Evolutionary conservation across 2,797 vertebrate genomes (phyloP).

Genomic region (Sylvilagus floridanus): DNA sequence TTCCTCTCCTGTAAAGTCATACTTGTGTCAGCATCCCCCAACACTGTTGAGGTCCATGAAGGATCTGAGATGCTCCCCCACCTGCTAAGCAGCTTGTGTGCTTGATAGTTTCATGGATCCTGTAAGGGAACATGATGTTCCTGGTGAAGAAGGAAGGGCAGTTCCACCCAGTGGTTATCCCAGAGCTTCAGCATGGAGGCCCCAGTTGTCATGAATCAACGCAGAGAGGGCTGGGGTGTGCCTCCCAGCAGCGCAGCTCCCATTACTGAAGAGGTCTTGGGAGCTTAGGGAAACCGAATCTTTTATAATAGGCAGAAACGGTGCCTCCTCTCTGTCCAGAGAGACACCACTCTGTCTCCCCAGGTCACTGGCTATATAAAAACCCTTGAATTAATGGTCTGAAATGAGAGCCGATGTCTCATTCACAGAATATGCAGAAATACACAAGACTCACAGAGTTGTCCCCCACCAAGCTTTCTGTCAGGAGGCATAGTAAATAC

Average conservation of each 20-base stretch:
- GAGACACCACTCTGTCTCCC: no score
- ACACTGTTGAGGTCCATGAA: not conserved
- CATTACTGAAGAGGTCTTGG: not conserved
- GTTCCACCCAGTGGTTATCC: not conserved
- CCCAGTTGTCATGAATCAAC: rapidly evolving
- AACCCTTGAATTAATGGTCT: not conserved
- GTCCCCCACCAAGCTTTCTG: no score
- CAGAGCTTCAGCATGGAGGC: no score
- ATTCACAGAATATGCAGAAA: not conserved
- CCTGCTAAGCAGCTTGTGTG: not conserved
- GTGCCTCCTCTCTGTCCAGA: not conserved
- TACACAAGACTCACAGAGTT: not conserved
- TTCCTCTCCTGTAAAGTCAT: not conserved
- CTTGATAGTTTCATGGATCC: rapidly evolving
- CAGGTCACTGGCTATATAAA: not conserved
- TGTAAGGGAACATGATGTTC: not conserved
- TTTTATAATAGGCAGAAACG: not conserved
- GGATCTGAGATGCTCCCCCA: not conserved
- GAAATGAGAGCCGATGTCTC: not conserved
- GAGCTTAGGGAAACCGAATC: not conserved
- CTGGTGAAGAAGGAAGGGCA: not conserved
- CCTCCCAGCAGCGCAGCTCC: rapidly evolving
- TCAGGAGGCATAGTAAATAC: not conserved
- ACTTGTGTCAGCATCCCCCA: not conserved
- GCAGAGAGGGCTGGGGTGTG: not conserved